Evolutionary conservation across 2,888 invertebrate species (phyloP).

Genomic region (Eubasilissa splendida): DNA sequence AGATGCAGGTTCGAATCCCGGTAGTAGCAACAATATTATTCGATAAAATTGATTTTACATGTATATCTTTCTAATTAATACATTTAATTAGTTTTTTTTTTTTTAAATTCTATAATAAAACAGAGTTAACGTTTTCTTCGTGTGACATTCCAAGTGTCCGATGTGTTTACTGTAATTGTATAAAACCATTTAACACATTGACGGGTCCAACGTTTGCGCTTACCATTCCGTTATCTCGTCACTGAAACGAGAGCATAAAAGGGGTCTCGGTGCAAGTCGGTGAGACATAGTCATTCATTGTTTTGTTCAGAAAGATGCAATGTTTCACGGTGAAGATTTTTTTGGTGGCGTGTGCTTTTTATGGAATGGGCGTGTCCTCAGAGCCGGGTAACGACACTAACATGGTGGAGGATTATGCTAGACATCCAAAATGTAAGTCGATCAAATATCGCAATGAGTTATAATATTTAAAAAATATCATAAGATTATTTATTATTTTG

Average conservation of each 20-base stretch:
- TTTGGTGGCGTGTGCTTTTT: not conserved
- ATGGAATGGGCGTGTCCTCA: not conserved
- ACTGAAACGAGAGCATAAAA: conserved; percentile 13
- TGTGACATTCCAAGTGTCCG: too few relatives aligned
- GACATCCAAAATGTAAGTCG: conserved; percentile 27
- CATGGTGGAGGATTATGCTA: not conserved
- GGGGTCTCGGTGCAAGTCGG: not conserved
- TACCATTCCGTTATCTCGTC: not conserved
- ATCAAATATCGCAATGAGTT: too few relatives aligned
- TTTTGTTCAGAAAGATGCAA: not conserved
- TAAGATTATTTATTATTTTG: too few relatives aligned
- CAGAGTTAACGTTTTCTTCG: too few relatives aligned
- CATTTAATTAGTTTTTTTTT: too few relatives aligned
- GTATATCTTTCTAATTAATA: too few relatives aligned
- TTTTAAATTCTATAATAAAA: too few relatives aligned
- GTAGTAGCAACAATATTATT: too few relatives aligned
- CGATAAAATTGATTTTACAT: too few relatives aligned
- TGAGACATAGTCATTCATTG: not conserved
- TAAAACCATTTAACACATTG: conserved; percentile 24
- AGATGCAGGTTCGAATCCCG: too few relatives aligned
- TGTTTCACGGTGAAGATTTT: conserved; percentile 11
- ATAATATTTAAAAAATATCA: too few relatives aligned
- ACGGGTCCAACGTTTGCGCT: not conserved
- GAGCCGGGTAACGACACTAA: not conserved
- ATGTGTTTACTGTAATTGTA: conserved; percentile 3